A percentile compares a stretch with the other conserved stretches of the same genome.
These are phyloP conservation scores for Propsilocerus akamusi DNA, from an alignment of 1,140 invertebrate genomes.

Conservation along the genomic window DNA sequence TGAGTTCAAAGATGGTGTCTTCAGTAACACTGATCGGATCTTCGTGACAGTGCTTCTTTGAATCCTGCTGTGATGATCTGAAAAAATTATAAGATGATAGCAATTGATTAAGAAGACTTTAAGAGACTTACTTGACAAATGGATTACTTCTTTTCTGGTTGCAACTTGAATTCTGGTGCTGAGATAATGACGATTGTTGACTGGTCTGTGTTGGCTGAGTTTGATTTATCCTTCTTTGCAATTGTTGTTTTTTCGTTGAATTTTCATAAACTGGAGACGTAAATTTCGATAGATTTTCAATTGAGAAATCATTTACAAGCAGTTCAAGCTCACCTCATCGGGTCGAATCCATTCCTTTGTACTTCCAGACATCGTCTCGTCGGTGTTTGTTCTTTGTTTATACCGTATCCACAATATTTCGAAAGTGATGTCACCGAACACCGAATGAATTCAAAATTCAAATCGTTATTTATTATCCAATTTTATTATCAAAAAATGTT, in stretches of 20 bases:
- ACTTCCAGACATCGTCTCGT: too few species aligned
- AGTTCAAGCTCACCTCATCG: too few species aligned
- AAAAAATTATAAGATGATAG: constrained; percentile 3
- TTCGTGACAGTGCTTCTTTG: constrained; percentile 6
- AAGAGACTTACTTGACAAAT: constrained; percentile 42
- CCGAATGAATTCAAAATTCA: too few species aligned
- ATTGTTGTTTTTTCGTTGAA: constrained; percentile 7
- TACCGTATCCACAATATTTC: too few species aligned
- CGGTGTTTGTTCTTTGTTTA: too few species aligned
- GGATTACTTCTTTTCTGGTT: constrained; percentile 54
- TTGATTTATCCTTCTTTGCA: constrained; percentile 10
- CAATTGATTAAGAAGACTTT: constrained; percentile 3
- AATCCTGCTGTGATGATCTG: constrained; percentile 5
- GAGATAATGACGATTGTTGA: not conserved
- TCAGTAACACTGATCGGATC: not conserved
- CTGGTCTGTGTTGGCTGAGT: too few species aligned
- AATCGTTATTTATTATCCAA: too few species aligned
- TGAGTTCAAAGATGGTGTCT: constrained; percentile 7
- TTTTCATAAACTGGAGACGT: not conserved
- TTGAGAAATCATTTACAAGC: too few species aligned
- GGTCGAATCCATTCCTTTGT: too few species aligned
- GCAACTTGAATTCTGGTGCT: not conserved
- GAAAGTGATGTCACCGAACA: too few species aligned
- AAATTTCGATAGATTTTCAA: too few species aligned
- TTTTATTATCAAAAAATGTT: too few species aligned